Evolutionary conservation across 2,888 invertebrate species (phyloP), one percentile per base, ranked within the genome.

Genomic region (Rhaphigaster nebulosa): DNA sequence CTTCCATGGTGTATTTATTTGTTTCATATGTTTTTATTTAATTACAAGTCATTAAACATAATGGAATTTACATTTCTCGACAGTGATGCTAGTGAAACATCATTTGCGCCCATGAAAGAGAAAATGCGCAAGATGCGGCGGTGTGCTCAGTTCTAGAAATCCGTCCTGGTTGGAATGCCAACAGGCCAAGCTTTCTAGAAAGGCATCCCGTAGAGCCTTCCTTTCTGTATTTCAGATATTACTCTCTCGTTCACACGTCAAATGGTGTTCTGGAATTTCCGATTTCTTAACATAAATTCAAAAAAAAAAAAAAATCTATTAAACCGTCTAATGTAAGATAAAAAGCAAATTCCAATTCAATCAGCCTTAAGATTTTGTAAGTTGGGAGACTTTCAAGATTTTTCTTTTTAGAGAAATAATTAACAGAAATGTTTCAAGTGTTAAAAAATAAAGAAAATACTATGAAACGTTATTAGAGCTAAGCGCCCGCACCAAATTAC

Each of bases 131-230:
- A 45, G 84, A 45, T 41, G 80, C 26, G 80, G 41, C 26, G 38
- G 8, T 26, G 45, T 10, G 84, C n/a, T 84, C 45, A 84, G 84
- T 50, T 84, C 84, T 84, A 84, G 84, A 84, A 84, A 84, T 84
- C 84, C 45, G 45, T 41, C 84, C 45, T 26, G 45, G 45, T 45
- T 84, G 84, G 84, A 84, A 84, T 84, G 84, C 84, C 84, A 84
- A 84, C n/a, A 45, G 84, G 15, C 45, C 84, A n/a, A 50, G 84
- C 84, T 84, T 84, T 84, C 84, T 84, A 84, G 84, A 84, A 45
- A 84, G 84, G 84, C 84, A 84, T 84, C 45, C 26, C n/a, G 45
- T n/a, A n/a, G n/a, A n/a, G 45, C 84, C 45, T 41, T 45, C 45
- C 84, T 84, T 84, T 45, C 84, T 84, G 84, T 84, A 50, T n/a